These are phyloP conservation scores for Malurus leucopterus DNA, from an alignment of 2,797 vertebrate species.

Conservation along the genomic window DNA sequence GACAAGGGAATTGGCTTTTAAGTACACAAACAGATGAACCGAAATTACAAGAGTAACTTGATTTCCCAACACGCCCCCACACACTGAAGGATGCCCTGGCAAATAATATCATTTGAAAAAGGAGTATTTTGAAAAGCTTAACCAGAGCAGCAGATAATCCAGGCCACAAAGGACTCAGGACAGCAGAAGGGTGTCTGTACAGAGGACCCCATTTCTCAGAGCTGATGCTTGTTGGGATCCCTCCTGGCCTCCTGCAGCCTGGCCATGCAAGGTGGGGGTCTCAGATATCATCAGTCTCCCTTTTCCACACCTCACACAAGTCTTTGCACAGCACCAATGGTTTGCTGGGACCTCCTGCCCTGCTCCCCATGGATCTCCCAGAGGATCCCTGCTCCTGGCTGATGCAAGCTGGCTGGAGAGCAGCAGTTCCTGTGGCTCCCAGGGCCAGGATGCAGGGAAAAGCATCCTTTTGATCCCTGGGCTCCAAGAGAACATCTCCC, in stretches of 20 bases:
- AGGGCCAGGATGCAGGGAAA: background rate
- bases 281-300: rapidly evolving
- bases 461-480: background rate
- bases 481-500: background rate
- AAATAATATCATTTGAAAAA: background rate
- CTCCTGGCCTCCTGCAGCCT: background rate
- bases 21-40: background rate
- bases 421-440: background rate
- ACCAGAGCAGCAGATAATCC: background rate
- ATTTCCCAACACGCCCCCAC: background rate
- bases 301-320: background rate
- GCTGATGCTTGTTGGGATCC: background rate
- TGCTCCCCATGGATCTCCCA: background rate
- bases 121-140: background rate
- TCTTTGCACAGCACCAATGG: rapidly evolving
- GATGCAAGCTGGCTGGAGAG: background rate
- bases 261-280: background rate
- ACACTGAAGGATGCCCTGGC: background rate
- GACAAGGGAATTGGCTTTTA: background rate
- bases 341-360: background rate
- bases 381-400: background rate
- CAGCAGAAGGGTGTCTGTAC: background rate
- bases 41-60: background rate
- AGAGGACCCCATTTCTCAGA: background rate
- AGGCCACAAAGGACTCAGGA: background rate